A percentile compares a stretch with the other conserved stretches of the same genome.
phyloP scores from a whole-genome alignment of 2,113 vertebrate genomes.

The Parus major region DNA sequence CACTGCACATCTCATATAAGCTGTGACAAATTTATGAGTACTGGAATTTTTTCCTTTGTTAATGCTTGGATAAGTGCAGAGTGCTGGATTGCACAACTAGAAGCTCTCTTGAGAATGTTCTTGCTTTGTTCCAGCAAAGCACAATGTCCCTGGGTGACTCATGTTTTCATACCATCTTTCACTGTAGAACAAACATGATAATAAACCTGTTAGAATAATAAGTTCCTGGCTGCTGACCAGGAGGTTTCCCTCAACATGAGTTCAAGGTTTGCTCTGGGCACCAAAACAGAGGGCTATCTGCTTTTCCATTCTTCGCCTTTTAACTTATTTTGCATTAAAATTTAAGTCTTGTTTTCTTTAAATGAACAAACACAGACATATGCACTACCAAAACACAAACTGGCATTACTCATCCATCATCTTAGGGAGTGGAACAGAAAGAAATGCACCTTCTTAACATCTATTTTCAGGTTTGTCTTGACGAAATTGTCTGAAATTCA shows the following conservation, averaged over 20 bases:
- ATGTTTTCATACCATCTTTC: not conserved
- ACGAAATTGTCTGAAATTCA: not conserved
- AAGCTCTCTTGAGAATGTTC: not conserved
- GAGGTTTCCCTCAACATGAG: not conserved
- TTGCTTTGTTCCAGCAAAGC: not conserved
- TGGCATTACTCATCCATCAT: not conserved
- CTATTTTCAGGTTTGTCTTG: not conserved
- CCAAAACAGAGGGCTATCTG: not conserved
- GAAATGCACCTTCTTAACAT: not conserved
- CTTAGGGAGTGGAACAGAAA: not conserved
- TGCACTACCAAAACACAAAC: not conserved
- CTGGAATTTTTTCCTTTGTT: not conserved
- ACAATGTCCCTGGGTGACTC: not conserved
- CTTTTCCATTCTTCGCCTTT: not conserved
- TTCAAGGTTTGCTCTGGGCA: not conserved
- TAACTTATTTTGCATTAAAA: not conserved
- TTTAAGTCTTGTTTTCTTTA: not conserved
- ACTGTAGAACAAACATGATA: not conserved
- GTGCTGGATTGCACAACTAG: not conserved
- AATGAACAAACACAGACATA: not conserved
- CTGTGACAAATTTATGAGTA: not conserved
- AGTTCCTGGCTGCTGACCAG: not conserved
- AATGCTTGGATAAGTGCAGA: not conserved
- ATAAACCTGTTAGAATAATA: slow-evolving; percentile 7
- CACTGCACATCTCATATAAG: not conserved